These are phyloP conservation scores for Eulimnadia texana DNA, from an alignment of 1,140 invertebrate species.

Conservation along the genomic window DNA sequence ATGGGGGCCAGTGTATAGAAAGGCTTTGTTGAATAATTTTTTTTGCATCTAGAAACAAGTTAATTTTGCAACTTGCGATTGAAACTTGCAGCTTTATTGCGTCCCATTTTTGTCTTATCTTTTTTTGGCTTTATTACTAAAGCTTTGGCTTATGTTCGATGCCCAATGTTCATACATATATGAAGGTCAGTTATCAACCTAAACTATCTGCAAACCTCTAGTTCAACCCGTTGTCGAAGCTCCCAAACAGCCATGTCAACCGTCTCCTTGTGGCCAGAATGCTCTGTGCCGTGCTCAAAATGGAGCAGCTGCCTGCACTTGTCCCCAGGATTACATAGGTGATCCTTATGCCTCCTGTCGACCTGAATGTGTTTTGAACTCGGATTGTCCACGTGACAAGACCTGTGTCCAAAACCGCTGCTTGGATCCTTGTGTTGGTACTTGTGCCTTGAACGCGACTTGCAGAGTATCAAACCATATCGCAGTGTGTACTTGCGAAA, in stretches of 20 bases:
- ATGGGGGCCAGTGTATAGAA: too few relatives aligned
- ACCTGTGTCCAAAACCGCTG: constrained; percentile 63
- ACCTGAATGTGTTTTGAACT: constrained; percentile 55
- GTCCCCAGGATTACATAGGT: constrained; percentile 66
- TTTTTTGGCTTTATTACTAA: too few relatives aligned
- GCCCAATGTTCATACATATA: too few relatives aligned
- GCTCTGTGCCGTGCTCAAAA: constrained; percentile 67
- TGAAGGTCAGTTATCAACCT: too few relatives aligned
- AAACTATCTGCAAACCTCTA: too few relatives aligned
- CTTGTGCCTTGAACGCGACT: constrained; percentile 68
- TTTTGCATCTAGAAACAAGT: too few relatives aligned
- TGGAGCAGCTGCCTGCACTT: constrained; percentile 59
- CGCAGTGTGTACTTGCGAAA: constrained; percentile 56
- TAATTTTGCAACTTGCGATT: too few relatives aligned
- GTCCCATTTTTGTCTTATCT: too few relatives aligned
- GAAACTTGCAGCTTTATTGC: too few relatives aligned
- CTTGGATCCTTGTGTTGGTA: constrained; percentile 54
- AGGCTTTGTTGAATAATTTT: too few relatives aligned
- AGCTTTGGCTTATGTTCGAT: too few relatives aligned
- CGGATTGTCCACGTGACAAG: constrained; percentile 57
- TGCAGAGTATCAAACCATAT: constrained; percentile 55
- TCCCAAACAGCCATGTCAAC: constrained; percentile 21
- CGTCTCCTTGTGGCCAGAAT: constrained; percentile 58
- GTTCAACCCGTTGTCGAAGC: neutral
- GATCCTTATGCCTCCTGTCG: constrained; percentile 50